These are phyloP conservation scores for Spinus olivaceus DNA, from an alignment of 2,797 vertebrate species.

Conservation along the genomic window DNA sequence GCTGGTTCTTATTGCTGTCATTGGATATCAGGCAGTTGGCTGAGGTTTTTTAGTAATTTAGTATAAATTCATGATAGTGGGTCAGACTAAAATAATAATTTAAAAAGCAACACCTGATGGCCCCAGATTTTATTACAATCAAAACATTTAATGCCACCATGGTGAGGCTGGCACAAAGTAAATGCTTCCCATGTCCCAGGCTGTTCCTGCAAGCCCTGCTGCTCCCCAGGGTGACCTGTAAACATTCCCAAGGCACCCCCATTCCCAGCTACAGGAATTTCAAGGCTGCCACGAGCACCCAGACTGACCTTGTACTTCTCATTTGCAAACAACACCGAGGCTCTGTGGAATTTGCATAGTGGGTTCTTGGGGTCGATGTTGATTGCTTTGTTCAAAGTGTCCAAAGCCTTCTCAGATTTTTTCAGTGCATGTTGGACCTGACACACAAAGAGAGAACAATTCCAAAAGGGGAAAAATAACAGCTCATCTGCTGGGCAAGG, in stretches of 20 bases:
- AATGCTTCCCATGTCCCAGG: background rate
- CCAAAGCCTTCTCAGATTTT: conserved; percentile 95
- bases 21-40: background rate
- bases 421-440: conserved; percentile 97
- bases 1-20: background rate
- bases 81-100: background rate
- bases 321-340: conserved; percentile 95
- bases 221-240: fast-evolving
- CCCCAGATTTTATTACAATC: background rate
- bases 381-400: conserved; percentile 95
- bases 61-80: background rate
- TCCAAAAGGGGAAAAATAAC: background rate
- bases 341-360: conserved; percentile 98
- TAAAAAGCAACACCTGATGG: background rate
- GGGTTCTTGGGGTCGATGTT: conserved; percentile 97
- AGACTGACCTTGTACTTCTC: conserved; percentile 94
- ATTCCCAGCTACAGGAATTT: background rate
- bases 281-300: background rate
- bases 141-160: background rate
- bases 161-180: background rate
- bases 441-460: background rate
- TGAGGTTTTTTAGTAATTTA: background rate
- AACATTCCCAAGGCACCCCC: background rate
- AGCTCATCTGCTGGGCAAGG: background rate
- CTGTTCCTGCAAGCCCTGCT: background rate